Evolutionary conservation across 2,888 invertebrate genomes (phyloP), one percentile per base, ranked within the genome.

Genomic region (Trisateles emortualis): DNA sequence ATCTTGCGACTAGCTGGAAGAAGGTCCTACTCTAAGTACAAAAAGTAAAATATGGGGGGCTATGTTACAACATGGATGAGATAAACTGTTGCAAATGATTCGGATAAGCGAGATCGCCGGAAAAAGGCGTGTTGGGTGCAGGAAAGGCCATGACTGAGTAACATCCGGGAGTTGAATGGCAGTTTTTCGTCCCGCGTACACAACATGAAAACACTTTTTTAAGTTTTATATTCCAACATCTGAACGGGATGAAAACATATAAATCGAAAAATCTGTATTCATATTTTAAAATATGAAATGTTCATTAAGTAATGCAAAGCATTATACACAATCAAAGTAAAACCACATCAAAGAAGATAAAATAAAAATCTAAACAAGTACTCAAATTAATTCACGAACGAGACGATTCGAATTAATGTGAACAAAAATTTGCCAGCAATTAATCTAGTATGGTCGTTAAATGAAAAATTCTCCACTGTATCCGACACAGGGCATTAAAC

Each of bases 401-500:
- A 43, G 57, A 38, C 50, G 52, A 43, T 59, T 62, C 47, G 48
- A 52, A 58, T 59, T 53, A 56, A 56, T 61, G 49, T 52, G 42
- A 54, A 43, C 40, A 56, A 65, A 58, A 72, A 67, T 65, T 56
- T 53, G 54, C 53, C 53, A 50, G 68, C 73, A 76, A 83, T 82
- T 80, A 77, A 84, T 75, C 73, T 62, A 64, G 59, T 68, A 81
- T 71, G 68, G 72, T 68, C 70, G 76, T 75, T 83, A 81, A 87
- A 87, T 86, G 75, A 87, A 87, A 87, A 86, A 85, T 79, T 80
- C 72, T 72, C 73, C 70, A 71, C 78, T 84, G 85, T 76, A 78
- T 78, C 79, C 78, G 79, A 80, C 76, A 77, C 76, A 80, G 74
- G 76, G 69, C 80, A 79, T 84, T 80, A 80, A 84, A 76, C 79